phyloP scores from a whole-genome alignment of 1,140 invertebrate species.

The Drosophila pallidifrons region DNA sequence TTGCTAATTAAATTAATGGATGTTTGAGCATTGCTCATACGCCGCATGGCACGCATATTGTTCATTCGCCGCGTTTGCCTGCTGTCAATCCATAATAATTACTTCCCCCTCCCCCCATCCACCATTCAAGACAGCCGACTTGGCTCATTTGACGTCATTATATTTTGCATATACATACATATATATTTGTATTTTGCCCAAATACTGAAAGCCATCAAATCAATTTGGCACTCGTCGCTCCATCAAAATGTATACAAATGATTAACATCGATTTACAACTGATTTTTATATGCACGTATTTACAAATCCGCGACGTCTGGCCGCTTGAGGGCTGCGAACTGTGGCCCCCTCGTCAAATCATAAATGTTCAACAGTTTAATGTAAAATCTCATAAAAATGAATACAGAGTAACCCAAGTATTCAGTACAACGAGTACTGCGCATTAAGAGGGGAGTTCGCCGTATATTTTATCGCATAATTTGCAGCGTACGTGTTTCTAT shows the following conservation, averaged over 20 bases:
- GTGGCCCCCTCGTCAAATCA: constrained; percentile 16
- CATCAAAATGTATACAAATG: constrained; percentile 68
- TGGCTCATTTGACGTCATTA: constrained; percentile 73
- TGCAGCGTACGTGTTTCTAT: constrained; percentile 61
- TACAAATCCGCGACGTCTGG: constrained; percentile 8
- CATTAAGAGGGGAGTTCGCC: constrained; percentile 24
- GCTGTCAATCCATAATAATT: constrained; percentile 39
- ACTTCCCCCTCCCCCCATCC: not conserved
- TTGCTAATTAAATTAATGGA: constrained; percentile 51
- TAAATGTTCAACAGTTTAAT: constrained; percentile 48
- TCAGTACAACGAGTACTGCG: constrained; percentile 21
- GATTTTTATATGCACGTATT: constrained; percentile 41
- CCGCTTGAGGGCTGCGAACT: too few relatives aligned
- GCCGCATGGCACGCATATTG: constrained; percentile 31
- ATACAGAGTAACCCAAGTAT: constrained; percentile 24
- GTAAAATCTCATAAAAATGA: constrained; percentile 40
- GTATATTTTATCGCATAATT: constrained; percentile 78
- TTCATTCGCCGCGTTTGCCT: constrained; percentile 27
- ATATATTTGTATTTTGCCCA: constrained; percentile 18
- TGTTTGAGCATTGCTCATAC: constrained; percentile 37
- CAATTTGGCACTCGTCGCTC: constrained; percentile 54
- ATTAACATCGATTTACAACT: constrained; percentile 59
- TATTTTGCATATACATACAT: constrained; percentile 65
- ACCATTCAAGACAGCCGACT: constrained; percentile 19
- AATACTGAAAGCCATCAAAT: constrained; percentile 63